Evolutionary conservation across 2,113 vertebrate species (phyloP), one percentile per base, ranked within the genome.

Genomic region (Aptenodytes forsteri): DNA sequence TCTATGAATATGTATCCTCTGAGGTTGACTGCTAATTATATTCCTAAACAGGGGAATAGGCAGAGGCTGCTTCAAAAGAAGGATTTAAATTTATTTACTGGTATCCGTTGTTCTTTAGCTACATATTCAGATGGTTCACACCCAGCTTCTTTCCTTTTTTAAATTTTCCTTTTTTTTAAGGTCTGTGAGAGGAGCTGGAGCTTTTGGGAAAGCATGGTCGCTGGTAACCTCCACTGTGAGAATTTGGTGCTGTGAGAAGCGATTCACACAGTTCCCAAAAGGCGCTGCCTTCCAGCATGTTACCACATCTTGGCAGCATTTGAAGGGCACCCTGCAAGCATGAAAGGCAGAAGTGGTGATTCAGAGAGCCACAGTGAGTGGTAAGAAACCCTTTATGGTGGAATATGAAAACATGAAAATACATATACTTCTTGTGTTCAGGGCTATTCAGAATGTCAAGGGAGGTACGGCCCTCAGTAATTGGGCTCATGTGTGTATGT

Each of bases 1-100:
- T 94, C 90, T 86, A 88, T 86, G 95, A 94, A 96, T 92, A 85
- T 96, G 87, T 72, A 95, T 86, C 89, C 96, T 96, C 83, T 83
- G 93, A 96, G 78, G 50, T 22, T 77, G 89, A 56, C 84, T 91
- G 92, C 86, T 96, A 72, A 65, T 97, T 96, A 79, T 84, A 26
- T 72, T 93, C 58, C 91, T 87, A 50, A 89, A 29, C 55, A 71
- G 65, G 70, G 66, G 40, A 87, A 40, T 47, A 50, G 36, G 83
- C 86, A 91, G 86, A 87, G 65, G 83, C 91, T 91, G 78, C 87
- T 89, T 73, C 65, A 40, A 83, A 93, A 78, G 58, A 30, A 80
- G 52, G 42, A n/a, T 85, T 97, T 67, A 6, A 66, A 14, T 77
- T 64, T 91, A 79, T 69, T 95, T 91, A 76, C 72, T 83, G 64